phyloP scores from a whole-genome alignment of 2,113 vertebrate species.

The Tragelaphus scriptus region DNA sequence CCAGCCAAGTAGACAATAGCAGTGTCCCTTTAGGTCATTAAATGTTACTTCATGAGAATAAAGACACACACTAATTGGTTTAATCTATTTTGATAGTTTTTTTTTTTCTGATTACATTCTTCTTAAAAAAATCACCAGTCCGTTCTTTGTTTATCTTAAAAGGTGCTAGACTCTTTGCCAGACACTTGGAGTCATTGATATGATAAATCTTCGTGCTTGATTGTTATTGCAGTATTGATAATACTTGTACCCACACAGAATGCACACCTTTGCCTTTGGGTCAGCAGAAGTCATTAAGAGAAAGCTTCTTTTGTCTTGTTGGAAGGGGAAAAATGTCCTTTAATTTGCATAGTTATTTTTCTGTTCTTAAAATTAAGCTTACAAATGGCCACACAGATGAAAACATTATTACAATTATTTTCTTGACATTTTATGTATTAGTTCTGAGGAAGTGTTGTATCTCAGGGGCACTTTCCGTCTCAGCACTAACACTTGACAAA shows the following conservation, averaged over 20 bases:
- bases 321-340: background rate
- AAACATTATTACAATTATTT: background rate
- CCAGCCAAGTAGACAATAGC: background rate
- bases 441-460: background rate
- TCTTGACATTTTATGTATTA: background rate
- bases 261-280: background rate
- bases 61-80: background rate
- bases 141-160: slow-evolving; percentile 3
- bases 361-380: slow-evolving; percentile 22
- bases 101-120: background rate
- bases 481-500: background rate
- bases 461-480: background rate
- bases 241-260: background rate
- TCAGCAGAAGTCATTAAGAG: background rate
- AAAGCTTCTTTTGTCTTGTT: background rate
- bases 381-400: background rate
- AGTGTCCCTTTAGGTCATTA: background rate
- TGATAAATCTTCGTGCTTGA: background rate
- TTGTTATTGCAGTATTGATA: background rate
- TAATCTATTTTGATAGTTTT: background rate
- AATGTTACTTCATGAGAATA: background rate
- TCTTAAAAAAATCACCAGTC: background rate
- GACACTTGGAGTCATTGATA: background rate
- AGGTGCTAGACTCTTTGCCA: background rate
- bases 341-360: background rate